These are phyloP conservation scores for Melanchra persicariae DNA, from an alignment of 2,888 invertebrate species.

Conservation along the genomic window DNA sequence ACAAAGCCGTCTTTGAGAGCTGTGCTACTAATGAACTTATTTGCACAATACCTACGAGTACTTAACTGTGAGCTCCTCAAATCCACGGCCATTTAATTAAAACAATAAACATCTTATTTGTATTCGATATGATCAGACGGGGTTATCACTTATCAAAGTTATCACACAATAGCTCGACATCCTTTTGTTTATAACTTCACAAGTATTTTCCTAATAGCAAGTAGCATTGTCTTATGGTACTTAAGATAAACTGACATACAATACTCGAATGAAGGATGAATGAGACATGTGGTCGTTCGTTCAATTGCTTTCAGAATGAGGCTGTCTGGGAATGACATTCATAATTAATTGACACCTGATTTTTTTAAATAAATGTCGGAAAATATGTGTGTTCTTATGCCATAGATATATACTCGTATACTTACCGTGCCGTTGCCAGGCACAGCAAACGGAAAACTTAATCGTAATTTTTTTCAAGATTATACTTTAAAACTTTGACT, in stretches of 20 bases:
- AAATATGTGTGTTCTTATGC: too few species aligned
- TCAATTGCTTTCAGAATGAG: background rate
- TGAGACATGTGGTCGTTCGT: background rate
- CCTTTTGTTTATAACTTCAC: constrained; percentile 3
- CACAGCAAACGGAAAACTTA: too few species aligned
- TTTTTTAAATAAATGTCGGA: background rate
- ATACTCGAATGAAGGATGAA: constrained; percentile 23
- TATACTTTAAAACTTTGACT: too few species aligned
- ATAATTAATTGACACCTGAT: background rate
- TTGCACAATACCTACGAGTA: background rate
- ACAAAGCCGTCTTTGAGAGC: too few species aligned
- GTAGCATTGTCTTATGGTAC: constrained; percentile 19
- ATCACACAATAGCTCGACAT: background rate
- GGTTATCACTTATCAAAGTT: constrained; percentile 2
- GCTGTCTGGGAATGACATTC: background rate
- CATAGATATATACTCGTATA: too few species aligned
- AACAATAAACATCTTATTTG: background rate
- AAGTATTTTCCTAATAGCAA: constrained; percentile 19
- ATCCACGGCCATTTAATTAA: background rate
- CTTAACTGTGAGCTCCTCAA: background rate
- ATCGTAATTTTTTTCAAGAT: too few species aligned
- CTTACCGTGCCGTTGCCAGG: too few species aligned
- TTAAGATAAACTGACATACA: constrained; percentile 7
- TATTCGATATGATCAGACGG: background rate
- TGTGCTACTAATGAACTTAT: too few species aligned